Base-by-base conservation (phyloP, 2,113 vertebrate species). In the Hiodon alosoides region DNA sequence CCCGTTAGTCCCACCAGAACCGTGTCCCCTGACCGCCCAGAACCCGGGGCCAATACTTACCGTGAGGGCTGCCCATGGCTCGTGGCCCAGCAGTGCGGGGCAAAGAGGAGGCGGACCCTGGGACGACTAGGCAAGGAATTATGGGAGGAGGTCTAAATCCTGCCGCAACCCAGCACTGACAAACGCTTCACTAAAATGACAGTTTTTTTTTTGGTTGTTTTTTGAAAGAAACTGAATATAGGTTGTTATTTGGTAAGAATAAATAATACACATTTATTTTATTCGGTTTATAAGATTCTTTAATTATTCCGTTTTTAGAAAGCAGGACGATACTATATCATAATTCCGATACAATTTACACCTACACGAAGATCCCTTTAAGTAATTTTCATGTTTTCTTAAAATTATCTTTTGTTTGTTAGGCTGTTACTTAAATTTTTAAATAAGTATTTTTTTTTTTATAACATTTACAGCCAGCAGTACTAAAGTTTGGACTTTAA, bases 331-430 rank as follows among this genome's bases (percentile, higher is more conserved):
- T 71, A 71, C 46, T 58, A 59, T 31, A 8, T 7, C 57, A 60
- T 31, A 58, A 17, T 57, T 46, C 5, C 54, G 17, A 54, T 55
- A 46, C 31, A 75, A 75, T 68, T 75, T 75, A 68, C 47, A 75
- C 65, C 59, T 59, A 48, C 31, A 7, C 51, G 46, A 75, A 68
- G 62, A 75, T 13, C 54, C 65, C 73, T 59, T 75, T 68, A 75
- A 59, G 70, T 67, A 60, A 68, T 59, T 67, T 16, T 8, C 31
- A 53, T 46, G 13, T 8, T 11, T 11, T 31, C 54, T 16, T 69
- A n/a, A 74, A 55, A 57, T 74, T 46, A 59, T 31, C 6, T 69
- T 69, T 55, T 9, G 9, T 53, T 69, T 3, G n/a, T 11, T 52
- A 67, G 13, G 3, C 14, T 5, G 14, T 48, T 13, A 31, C 3